Conservation (phyloP, 2,797 vertebrate species). For the Coregonus ussuriensis region DNA sequence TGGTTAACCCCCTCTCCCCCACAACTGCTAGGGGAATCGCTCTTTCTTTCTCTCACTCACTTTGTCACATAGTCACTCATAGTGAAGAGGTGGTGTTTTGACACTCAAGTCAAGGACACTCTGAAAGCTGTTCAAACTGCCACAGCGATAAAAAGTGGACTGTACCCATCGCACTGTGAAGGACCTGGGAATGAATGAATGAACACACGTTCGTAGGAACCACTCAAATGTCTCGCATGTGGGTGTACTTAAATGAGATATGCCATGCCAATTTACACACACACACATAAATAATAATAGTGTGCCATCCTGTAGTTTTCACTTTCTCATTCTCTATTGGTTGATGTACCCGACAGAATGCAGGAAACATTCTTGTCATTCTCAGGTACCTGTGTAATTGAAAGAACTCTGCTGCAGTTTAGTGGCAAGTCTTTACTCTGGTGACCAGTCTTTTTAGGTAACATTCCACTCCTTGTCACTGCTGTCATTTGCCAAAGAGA, state of each 20-base stretch:
- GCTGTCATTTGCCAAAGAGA: no score
- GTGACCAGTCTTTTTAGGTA: neutral
- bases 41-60: constrained; percentile 8
- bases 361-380: neutral
- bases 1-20: constrained; percentile 67
- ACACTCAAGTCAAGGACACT: neutral
- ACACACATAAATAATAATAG: no score
- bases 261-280: no score
- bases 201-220: neutral
- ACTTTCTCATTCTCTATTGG: neutral
- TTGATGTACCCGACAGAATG: neutral
- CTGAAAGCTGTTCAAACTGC: neutral
- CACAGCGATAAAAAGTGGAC: neutral
- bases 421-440: neutral
- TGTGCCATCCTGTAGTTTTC: neutral
- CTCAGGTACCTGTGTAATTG: neutral
- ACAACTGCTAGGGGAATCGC: neutral
- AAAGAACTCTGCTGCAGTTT: neutral
- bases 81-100: neutral
- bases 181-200: neutral
- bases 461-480: no score
- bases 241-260: no score
- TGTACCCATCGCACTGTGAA: neutral
- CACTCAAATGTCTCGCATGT: neutral
- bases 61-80: constrained; percentile 1